Conservation (phyloP, 2,797 vertebrate genomes). For the Darevskia mixta region DNA sequence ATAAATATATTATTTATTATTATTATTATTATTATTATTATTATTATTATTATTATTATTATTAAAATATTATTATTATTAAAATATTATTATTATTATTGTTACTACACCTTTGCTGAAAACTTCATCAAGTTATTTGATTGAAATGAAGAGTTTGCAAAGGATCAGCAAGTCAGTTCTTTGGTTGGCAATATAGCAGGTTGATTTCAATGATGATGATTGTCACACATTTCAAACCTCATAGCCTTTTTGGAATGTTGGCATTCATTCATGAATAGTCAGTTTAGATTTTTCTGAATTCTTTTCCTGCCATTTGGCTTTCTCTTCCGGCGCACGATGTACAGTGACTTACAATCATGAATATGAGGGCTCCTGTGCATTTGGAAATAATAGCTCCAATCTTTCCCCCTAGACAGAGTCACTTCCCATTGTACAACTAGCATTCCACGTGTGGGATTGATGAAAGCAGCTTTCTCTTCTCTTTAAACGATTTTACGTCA, state of each 20-base stretch:
- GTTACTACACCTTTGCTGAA: no score
- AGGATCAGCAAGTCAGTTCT: conserved; percentile 38
- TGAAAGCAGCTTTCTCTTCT: conserved; percentile 74
- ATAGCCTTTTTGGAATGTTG: not conserved
- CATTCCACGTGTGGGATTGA: conserved; percentile 62
- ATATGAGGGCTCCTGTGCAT: conserved; percentile 58
- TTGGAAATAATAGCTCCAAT: conserved; percentile 59
- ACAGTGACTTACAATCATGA: conserved; percentile 20
- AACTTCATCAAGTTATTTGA: not conserved
- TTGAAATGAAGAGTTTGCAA: conserved; percentile 40
- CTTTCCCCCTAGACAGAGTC: conserved; percentile 42
- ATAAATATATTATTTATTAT: no score
- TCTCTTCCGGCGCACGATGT: conserved; percentile 26
- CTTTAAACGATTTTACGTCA: conserved; percentile 59
- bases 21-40: no score
- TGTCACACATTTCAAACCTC: not conserved
- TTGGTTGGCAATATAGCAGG: conserved; percentile 26
- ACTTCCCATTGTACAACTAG: conserved; percentile 62
- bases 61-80: no score
- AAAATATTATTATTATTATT: no score
- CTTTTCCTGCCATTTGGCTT: conserved; percentile 6
- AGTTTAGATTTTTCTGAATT: conserved; percentile 10
- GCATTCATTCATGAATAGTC: conserved; percentile 14
- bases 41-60: no score
- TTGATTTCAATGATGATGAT: conserved; percentile 27